A percentile compares a stretch with the other conserved stretches of the same genome.
phyloP scores from a whole-genome alignment of 92 coral and sea anemone species.

The Pocillopora grandis region DNA sequence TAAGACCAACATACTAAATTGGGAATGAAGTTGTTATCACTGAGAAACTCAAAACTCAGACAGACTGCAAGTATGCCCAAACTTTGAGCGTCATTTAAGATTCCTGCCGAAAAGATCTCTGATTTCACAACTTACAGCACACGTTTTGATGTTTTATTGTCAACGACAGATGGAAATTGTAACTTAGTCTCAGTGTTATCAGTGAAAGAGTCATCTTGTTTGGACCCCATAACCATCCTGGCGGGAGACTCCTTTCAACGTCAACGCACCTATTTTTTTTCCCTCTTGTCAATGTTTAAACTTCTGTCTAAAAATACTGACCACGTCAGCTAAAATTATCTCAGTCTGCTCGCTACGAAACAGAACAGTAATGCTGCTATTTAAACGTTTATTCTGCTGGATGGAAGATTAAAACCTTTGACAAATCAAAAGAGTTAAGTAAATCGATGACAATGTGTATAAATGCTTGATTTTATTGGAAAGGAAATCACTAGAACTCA shows the following conservation, averaged over 20 bases:
- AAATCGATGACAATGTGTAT: not conserved
- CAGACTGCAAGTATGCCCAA: not conserved
- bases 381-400: not conserved
- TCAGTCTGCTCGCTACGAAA: not conserved
- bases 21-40: too few species aligned
- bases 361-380: not conserved
- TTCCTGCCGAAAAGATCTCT: not conserved
- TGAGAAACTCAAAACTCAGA: not conserved
- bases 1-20: not conserved
- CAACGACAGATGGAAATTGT: not conserved
- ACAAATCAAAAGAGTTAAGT: slow-evolving; percentile 2
- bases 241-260: too few species aligned
- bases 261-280: too few species aligned
- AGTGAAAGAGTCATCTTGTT: slow-evolving; percentile 9
- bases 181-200: not conserved
- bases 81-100: not conserved
- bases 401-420: not conserved
- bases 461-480: not conserved
- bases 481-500: not conserved
- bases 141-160: not conserved
- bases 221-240: not conserved
- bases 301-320: not conserved
- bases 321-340: not conserved
- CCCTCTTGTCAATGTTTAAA: slow-evolving; percentile 5
- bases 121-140: not conserved